These are phyloP conservation scores for Rhamnusium bicolor DNA, from an alignment of 2,888 invertebrate species.

Conservation along the genomic window DNA sequence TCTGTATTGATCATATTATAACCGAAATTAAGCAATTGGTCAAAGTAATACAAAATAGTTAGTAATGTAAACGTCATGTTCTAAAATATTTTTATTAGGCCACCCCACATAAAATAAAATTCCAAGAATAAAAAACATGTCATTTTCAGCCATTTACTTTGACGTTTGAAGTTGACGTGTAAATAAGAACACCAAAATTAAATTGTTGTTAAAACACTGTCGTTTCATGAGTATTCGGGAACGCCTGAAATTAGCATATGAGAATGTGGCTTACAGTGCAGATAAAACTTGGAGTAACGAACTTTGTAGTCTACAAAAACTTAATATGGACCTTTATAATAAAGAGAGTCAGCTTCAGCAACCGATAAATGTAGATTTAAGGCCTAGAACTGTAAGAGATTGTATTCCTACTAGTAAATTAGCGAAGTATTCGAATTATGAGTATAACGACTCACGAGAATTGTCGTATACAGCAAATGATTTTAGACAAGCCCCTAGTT, in stretches of 20 bases:
- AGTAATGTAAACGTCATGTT: not conserved
- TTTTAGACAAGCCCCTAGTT: conserved; percentile 44
- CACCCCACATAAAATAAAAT: conserved; percentile 14
- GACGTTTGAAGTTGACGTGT: conserved; percentile 47
- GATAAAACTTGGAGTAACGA: conserved; percentile 64
- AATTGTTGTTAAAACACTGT: conserved; percentile 40
- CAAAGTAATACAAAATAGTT: not conserved
- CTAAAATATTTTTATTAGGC: conserved; percentile 8
- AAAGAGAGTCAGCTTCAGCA: conserved; percentile 51
- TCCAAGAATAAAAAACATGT: conserved; percentile 17
- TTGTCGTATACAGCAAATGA: conserved; percentile 65
- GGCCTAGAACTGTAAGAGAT: conserved; percentile 74
- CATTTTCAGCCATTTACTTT: conserved; percentile 48
- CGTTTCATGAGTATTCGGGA: conserved; percentile 58
- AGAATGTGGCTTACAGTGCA: conserved; percentile 65
- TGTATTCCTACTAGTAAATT: conserved; percentile 79
- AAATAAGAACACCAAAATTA: conserved; percentile 44
- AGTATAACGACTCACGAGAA: conserved; percentile 72
- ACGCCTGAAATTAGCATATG: conserved; percentile 65
- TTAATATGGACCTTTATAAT: conserved; percentile 63
- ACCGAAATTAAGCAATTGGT: no score
- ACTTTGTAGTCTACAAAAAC: conserved; percentile 57
- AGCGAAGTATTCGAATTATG: conserved; percentile 72
- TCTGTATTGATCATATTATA: not conserved
- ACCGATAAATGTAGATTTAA: conserved; percentile 57